phyloP scores from a whole-genome alignment of 2,888 invertebrate species.

The Eudemis profundana region DNA sequence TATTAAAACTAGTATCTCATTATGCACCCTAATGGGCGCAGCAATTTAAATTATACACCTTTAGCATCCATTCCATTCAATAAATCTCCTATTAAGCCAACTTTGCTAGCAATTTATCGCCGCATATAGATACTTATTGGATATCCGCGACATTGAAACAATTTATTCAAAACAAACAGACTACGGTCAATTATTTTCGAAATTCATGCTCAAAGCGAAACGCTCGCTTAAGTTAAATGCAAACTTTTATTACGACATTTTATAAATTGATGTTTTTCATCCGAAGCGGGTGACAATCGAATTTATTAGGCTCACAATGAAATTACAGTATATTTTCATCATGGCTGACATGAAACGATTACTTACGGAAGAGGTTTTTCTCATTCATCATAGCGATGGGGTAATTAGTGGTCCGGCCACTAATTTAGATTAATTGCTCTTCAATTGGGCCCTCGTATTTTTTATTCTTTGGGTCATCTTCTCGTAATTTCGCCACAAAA shows the following conservation, averaged over 20 bases:
- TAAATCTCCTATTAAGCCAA: too few species aligned
- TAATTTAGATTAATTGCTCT: constrained; percentile 49
- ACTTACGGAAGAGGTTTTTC: constrained; percentile 37
- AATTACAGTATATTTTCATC: constrained; percentile 46
- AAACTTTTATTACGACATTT: constrained; percentile 23
- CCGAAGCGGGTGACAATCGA: constrained; percentile 19
- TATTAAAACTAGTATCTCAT: too few species aligned
- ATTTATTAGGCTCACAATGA: constrained; percentile 36
- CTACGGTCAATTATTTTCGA: not conserved
- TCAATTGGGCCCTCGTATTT: constrained; percentile 25
- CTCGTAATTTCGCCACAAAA: not conserved
- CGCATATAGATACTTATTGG: too few species aligned
- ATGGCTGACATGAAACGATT: constrained; percentile 43
- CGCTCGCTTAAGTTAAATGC: not conserved
- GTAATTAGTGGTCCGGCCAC: constrained; percentile 47
- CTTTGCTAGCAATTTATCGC: too few species aligned
- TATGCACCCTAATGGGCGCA: too few species aligned
- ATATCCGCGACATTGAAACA: too few species aligned
- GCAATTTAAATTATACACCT: too few species aligned
- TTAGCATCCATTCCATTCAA: too few species aligned
- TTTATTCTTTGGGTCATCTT: not conserved
- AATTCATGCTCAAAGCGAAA: not conserved
- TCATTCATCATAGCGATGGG: constrained; percentile 48
- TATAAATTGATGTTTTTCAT: constrained; percentile 31
- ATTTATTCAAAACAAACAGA: not conserved